Evolutionary conservation across 2,113 vertebrate species (phyloP), one percentile per base, ranked within the genome.

Genomic region (Engraulis encrasicolus): DNA sequence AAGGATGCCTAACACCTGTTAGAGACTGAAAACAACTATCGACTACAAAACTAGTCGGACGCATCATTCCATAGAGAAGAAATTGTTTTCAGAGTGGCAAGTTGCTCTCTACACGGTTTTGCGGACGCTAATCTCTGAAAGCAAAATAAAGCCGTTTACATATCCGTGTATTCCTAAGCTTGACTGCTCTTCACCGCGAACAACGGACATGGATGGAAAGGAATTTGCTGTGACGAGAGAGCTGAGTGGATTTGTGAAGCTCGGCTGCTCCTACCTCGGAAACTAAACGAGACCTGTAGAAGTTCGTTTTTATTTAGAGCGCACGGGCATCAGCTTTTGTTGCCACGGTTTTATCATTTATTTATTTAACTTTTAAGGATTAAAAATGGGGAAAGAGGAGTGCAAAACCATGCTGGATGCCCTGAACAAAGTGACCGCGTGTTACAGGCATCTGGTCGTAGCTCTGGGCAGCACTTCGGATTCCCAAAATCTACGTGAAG

Each of bases 391-490:
- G 79, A 96, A 96, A 87, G 97, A 98, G 40, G 98, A 99, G 88
- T 97, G 98, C 92, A 97, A 98, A 88, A 97, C 96, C 82, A 95
- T 99, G 93, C 93, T 99, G 92, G 97, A 99, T 82, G 97, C 97
- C 50, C 93, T 99, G 84, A 99, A 96, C 93, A 97, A 95, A 93
- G 96, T 97, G 85, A 97, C 96, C 7, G 98, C 98, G 38, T 98
- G 98, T 91, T 98, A 98, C 93, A 95, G 98, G 83, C 98, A 98
- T 89, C 85, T 99, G 93, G 97, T 98, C 85, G 95, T 97, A 81
- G 97, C 97, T 58, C 90, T 99, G 82, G 98, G 98, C 9, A 97
- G 98, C 93, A 97, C 97, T 1, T 96, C 97, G 23, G 98, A 99
- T 92, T 97, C 98, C 0, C 97, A 97, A 89, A 97, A 98, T 91